Conservation (phyloP, 2,888 invertebrate species). For the Diabrotica balteata region DNA sequence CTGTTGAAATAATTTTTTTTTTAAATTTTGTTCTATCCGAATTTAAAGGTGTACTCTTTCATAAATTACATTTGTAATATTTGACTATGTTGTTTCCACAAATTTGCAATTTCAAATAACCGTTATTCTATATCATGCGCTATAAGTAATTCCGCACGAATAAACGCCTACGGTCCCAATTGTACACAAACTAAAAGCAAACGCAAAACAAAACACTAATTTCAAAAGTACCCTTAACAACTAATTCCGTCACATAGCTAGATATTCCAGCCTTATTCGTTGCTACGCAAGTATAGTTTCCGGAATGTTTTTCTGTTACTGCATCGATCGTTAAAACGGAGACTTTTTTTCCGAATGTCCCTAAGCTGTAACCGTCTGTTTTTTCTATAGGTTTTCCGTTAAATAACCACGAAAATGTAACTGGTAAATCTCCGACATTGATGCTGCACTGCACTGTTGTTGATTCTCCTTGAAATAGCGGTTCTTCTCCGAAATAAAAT, state of each 20-base stretch:
- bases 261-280: conserved; percentile 64
- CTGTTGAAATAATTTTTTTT: no score
- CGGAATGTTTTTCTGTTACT: conserved; percentile 64
- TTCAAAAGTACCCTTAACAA: conserved; percentile 63
- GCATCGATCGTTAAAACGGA: conserved; percentile 69
- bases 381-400: conserved; percentile 67
- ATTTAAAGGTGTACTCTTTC: no score
- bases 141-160: no score
- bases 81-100: no score
- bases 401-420: conserved; percentile 78
- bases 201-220: not conserved
- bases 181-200: no score
- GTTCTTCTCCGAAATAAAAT: conserved; percentile 76
- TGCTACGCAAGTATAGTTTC: conserved; percentile 67
- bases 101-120: no score
- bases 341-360: conserved; percentile 69
- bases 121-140: no score
- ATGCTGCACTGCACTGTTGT: conserved; percentile 65
- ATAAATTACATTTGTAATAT: no score
- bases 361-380: conserved; percentile 62
- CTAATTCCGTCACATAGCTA: conserved; percentile 62
- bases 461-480: conserved; percentile 65
- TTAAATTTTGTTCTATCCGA: no score
- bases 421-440: conserved; percentile 80
- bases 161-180: no score